Evolutionary conservation across 2,888 invertebrate genomes (phyloP), one percentile per base, ranked within the genome.

Genomic region (Heliconius ethilla): DNA sequence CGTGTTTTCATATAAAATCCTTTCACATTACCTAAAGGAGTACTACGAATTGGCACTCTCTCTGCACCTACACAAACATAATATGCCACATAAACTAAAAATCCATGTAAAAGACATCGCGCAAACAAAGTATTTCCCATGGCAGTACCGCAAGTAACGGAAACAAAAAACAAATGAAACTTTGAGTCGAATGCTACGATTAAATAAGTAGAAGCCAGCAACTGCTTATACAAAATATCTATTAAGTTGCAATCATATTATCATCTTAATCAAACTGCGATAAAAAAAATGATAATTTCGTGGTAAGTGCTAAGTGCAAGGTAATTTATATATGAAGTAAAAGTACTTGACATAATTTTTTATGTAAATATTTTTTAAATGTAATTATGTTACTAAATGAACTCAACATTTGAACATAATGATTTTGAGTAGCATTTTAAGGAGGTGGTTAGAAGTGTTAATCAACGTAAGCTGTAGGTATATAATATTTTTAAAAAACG

Each of bases 1-100:
- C 96, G 93, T 0, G 95, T 95, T 80, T 89, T 91, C 90, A 96
- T 89, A 79, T 91, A 93, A 81, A 92, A 92, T 4, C 96, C 96
- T 33, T 91, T 87, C 45, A 96, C 86, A 66, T 92, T 91, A 0
- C 96, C 96, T 75, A 95, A 89, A 73, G 89, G 89, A 1, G 95
- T 92, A 4, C 51, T 73, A 29, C 81, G 66, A 25, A 79, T 1
- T 15, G 77, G 78, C 37, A n/a, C 33, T 75, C 76, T 67, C 22
- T 81, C 79, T 74, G 18, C 75, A 77, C 75, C 78, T 66, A 13
- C 75, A 78, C 78, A 67, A 6, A 37, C 76, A 78, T 63, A 77
- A 78, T 66, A 77, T 13, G 62, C 25, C 27, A 77, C 55, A 66
- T 75, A 59, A 29, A 78, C 29, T 37, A 75, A 75, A 66, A 76